These are phyloP conservation scores for Muscina levida DNA, from an alignment of 2,888 invertebrate species.

Conservation along the genomic window DNA sequence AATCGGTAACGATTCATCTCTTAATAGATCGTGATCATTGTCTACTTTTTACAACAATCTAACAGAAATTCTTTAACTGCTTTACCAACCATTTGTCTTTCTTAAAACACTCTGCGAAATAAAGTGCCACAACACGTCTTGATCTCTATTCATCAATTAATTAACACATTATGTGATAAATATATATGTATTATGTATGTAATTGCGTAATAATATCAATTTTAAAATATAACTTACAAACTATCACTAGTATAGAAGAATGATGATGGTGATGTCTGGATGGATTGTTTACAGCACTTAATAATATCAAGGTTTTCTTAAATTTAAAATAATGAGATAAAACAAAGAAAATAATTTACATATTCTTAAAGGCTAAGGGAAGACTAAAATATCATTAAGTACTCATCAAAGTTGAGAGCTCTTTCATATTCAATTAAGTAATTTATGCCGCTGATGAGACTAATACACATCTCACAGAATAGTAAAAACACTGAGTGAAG, in stretches of 20 bases:
- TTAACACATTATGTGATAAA: background rate
- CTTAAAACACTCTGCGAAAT: background rate
- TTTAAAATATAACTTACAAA: slow-evolving; percentile 18
- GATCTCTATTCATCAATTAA: background rate
- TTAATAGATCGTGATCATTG: too few species aligned
- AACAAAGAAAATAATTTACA: background rate
- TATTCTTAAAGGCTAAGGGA: background rate
- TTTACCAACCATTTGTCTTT: too few species aligned
- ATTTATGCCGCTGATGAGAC: slow-evolving; percentile 4
- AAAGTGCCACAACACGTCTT: slow-evolving; percentile 1
- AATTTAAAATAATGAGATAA: background rate
- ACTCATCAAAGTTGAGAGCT: background rate
- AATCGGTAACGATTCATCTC: too few species aligned
- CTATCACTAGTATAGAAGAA: slow-evolving; percentile 64
- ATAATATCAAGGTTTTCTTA: background rate
- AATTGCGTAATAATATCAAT: slow-evolving; percentile 25
- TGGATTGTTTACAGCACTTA: slow-evolving; percentile 8
- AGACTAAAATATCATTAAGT: background rate
- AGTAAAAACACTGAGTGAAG: too few species aligned
- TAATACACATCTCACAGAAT: too few species aligned
- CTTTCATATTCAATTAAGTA: background rate
- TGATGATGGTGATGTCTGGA: slow-evolving; percentile 67
- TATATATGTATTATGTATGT: slow-evolving; percentile 15
- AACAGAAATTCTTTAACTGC: too few species aligned
- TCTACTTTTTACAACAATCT: too few species aligned